Evolutionary conservation across 2,888 invertebrate species (phyloP), one percentile per base, ranked within the genome.

Genomic region (Scrobipalpa costella): DNA sequence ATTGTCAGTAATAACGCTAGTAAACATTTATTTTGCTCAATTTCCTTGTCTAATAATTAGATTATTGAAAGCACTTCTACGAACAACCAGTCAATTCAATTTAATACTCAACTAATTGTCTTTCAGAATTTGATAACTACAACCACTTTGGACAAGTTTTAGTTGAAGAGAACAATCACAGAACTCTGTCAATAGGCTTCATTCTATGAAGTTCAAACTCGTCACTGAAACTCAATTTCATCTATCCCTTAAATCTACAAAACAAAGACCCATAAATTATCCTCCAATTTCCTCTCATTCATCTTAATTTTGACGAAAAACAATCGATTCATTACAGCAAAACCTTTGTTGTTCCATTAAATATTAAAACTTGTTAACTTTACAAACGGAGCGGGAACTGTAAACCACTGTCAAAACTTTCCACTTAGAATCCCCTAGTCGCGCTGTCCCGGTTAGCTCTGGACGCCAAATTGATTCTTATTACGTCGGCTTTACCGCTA

Each of bases 381-480:
- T 67, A 69, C 72, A 71, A 73, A 72, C 71, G 72, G 70, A 70
- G 71, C 72, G 63, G 65, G 64, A 65, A 68, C 68, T 71, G 73
- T 76, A 76, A 66, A 75, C 75, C 74, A 73, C 73, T 76, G 77
- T 77, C 76, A 74, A 71, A 80, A 80, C 76, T 79, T 79, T 67
- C 68, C 70, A 70, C 73, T 74, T 71, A 73, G 73, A 75, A 70
- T 69, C 71, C 72, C 68, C 57, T 65, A 67, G 66, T 71, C 55
- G 55, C 34, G n/a, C 55, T 33, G 52, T 65, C 62, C 66, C 63
- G 61, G 64, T 55, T 68, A 67, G 65, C 64, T 63, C 64, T 64
- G 62, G 66, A 69, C 63, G 64, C 66, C 36, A 70, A 72, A 71
- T 71, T 68, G 68, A 66, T 66, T 65, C 66, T 61, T 74, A 68